Evolutionary conservation across 1,140 invertebrate species (phyloP).

Genomic region (Orchestia grillus): DNA sequence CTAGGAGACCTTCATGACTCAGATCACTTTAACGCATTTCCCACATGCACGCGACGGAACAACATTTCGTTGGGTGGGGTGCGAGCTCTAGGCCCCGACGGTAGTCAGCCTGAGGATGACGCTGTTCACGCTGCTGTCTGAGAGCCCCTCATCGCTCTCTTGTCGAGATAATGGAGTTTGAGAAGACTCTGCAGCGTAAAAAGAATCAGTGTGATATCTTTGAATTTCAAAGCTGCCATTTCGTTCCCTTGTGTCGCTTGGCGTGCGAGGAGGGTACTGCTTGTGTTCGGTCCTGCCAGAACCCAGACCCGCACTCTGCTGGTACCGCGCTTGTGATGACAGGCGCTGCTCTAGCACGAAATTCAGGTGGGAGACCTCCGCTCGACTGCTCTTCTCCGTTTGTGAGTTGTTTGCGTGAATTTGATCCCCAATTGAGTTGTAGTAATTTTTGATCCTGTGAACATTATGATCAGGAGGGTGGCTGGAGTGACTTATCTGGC

Average conservation of each 20-base stretch:
- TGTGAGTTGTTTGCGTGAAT: background rate
- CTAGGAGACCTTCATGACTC: background rate
- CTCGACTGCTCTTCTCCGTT: background rate
- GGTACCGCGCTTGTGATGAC: background rate
- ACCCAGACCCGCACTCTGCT: background rate
- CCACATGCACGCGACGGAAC: background rate
- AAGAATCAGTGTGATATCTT: slow-evolving; percentile 14
- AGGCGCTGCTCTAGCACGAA: background rate
- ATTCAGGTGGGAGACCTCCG: background rate
- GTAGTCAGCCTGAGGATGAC: slow-evolving; percentile 1
- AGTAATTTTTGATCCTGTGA: background rate
- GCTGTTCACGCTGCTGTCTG: slow-evolving; percentile 20
- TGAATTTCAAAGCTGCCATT: background rate
- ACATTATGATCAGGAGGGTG: background rate
- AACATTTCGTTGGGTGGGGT: background rate
- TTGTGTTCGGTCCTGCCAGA: background rate
- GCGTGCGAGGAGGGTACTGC: background rate
- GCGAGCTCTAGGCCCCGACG: background rate
- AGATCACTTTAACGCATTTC: background rate
- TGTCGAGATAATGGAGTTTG: background rate
- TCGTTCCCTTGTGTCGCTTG: background rate
- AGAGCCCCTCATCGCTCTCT: slow-evolving; percentile 4
- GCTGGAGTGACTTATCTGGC: background rate
- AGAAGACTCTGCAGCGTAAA: slow-evolving; percentile 5
- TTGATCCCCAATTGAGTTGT: background rate